Conservation (phyloP, 2,113 vertebrate species). For the Cygnus atratus region DNA sequence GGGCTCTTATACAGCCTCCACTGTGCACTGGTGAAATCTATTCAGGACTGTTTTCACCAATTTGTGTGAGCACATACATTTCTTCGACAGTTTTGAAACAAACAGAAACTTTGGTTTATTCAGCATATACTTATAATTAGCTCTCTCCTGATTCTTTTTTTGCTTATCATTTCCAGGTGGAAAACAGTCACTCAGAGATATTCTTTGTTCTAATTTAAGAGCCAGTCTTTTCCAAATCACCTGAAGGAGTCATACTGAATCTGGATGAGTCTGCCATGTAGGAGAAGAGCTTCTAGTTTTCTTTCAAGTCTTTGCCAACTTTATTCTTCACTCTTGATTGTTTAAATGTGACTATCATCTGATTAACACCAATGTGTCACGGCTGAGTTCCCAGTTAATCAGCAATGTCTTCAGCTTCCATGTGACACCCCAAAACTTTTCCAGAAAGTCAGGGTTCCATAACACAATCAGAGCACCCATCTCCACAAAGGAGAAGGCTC, state of each 20-base stretch:
- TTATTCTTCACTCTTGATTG: neutral
- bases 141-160: neutral
- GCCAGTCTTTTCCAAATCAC: neutral
- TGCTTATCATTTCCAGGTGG: neutral
- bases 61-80: neutral
- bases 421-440: neutral
- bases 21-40: neutral
- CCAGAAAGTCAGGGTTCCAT: neutral
- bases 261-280: neutral
- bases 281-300: neutral
- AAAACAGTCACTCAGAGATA: neutral
- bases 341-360: neutral
- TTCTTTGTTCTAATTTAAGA: neutral
- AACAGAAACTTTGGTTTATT: conserved; percentile 1
- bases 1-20: neutral
- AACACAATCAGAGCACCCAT: fast-evolving
- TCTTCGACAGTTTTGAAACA: neutral
- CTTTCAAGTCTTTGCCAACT: neutral
- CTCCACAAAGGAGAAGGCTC: neutral
- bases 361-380: neutral
- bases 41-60: neutral
- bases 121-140: neutral
- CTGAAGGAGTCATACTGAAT: neutral
- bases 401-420: neutral
- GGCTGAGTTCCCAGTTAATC: neutral